These are phyloP conservation scores for Drosophila hamatofila DNA, from an alignment of 2,888 invertebrate genomes.

Conservation along the genomic window DNA sequence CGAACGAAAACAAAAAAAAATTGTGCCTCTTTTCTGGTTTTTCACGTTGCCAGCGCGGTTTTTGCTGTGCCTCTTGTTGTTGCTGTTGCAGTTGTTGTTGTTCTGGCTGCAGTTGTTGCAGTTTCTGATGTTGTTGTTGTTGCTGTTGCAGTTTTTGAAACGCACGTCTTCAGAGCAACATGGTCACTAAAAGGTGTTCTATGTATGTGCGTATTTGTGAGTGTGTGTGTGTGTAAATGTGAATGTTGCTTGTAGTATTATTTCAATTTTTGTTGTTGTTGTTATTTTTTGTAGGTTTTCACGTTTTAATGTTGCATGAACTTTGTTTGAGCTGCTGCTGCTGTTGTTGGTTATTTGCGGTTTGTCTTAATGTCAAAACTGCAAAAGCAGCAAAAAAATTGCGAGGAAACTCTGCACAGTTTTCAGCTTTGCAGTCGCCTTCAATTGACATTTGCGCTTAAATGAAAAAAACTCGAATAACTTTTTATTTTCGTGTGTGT, in stretches of 20 bases:
- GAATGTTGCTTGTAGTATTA: conserved; percentile 62
- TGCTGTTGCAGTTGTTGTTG: conserved; percentile 36
- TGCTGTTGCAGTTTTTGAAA: conserved; percentile 62
- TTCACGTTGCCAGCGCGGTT: conserved; percentile 69
- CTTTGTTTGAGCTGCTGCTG: conserved; percentile 51
- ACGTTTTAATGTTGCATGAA: conserved; percentile 68
- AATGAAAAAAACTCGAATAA: conserved; percentile 30
- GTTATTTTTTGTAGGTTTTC: conserved; percentile 57
- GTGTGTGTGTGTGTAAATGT: conserved; percentile 40
- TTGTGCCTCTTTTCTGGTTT: conserved; percentile 79
- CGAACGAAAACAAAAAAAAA: conserved; percentile 50
- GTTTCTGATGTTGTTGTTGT: conserved; percentile 43
- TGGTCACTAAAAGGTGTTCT: conserved; percentile 67
- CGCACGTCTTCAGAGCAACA: conserved; percentile 75
- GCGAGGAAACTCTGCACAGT: conserved; percentile 24
- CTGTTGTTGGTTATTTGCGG: conserved; percentile 41
- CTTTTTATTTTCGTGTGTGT: conserved; percentile 25
- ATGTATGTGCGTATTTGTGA: conserved; percentile 21
- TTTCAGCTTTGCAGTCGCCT: conserved; percentile 27
- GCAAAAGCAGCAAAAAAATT: conserved; percentile 60
- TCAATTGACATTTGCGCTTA: conserved; percentile 64
- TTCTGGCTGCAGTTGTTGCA: conserved; percentile 38
- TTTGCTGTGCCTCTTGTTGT: conserved; percentile 42
- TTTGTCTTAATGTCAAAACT: conserved; percentile 63
- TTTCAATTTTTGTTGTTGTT: conserved; percentile 39